phyloP scores from a whole-genome alignment of 2,888 invertebrate species.

The Drosophila neutralis region DNA sequence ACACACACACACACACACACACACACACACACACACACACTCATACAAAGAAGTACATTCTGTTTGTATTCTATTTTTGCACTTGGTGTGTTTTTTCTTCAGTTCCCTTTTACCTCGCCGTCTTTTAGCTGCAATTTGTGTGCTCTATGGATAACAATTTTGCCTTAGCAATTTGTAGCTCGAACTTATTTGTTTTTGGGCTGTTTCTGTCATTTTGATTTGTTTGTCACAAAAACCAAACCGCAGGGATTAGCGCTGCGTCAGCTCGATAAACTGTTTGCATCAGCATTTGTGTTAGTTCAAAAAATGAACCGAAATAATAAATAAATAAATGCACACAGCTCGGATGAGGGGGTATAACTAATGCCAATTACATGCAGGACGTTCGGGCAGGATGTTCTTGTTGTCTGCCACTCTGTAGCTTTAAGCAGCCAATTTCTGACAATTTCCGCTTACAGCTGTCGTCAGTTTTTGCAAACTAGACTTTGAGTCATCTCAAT shows the following conservation, averaged over 20 bases:
- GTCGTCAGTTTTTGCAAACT: conserved; percentile 63
- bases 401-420: conserved; percentile 11
- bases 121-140: conserved; percentile 51
- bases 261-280: conserved; percentile 40
- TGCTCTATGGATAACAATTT: conserved; percentile 41
- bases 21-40: too few relatives aligned
- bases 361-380: conserved; percentile 38
- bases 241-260: conserved; percentile 46
- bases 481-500: conserved; percentile 62
- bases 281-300: conserved; percentile 39
- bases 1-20: conserved; percentile 1
- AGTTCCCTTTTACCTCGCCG: conserved; percentile 13
- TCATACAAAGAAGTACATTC: not conserved
- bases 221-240: conserved; percentile 27
- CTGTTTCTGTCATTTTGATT: conserved; percentile 15
- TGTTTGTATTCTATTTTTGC: conserved; percentile 36
- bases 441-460: conserved; percentile 64
- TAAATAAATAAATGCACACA: conserved; percentile 33
- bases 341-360: conserved; percentile 5
- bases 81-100: conserved; percentile 15
- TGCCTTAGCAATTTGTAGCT: conserved; percentile 48
- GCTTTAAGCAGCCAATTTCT: conserved; percentile 53
- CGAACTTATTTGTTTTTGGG: not conserved
- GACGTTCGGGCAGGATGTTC: conserved; percentile 22
- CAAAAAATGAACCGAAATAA: conserved; percentile 23